These are phyloP conservation scores for Elaphurus davidianus DNA, from an alignment of 2,113 vertebrate genomes.

Conservation along the genomic window DNA sequence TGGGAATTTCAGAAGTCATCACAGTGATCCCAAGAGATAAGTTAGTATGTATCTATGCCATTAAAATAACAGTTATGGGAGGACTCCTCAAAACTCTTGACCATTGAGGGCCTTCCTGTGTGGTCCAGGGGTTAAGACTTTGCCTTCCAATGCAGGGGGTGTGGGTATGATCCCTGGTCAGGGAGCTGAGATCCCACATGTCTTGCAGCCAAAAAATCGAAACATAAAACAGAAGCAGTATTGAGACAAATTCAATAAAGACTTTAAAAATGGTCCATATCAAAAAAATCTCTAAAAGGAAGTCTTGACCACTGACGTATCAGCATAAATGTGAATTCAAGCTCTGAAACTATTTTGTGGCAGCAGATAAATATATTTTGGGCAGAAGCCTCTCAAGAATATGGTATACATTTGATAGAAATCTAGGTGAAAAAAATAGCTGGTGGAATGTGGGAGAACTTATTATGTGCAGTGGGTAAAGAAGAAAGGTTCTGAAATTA, in stretches of 20 bases:
- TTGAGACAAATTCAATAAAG: not conserved
- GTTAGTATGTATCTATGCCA: not conserved
- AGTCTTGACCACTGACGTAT: not conserved
- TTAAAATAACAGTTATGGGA: not conserved
- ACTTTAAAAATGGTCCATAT: not conserved
- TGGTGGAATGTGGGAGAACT: not conserved
- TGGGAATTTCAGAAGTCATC: slow-evolving; percentile 5
- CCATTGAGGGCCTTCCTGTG: not conserved
- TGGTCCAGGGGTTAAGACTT: not conserved
- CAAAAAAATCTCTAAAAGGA: not conserved
- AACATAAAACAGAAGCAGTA: not conserved
- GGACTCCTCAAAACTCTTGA: not conserved
- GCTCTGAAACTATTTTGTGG: not conserved
- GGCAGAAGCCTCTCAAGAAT: not conserved
- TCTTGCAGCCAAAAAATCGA: not conserved
- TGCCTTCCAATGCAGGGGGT: not conserved
- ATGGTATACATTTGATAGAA: not conserved
- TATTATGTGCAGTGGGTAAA: not conserved
- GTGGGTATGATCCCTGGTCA: not conserved
- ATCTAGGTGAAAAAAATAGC: not conserved
- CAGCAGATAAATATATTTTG: not conserved
- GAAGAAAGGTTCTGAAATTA: not conserved
- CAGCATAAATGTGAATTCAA: slow-evolving; percentile 1
- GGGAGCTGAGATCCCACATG: not conserved
- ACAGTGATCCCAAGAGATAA: not conserved